phyloP scores from a whole-genome alignment of 2,888 invertebrate species.

The Dorcus parallelipipedus region DNA sequence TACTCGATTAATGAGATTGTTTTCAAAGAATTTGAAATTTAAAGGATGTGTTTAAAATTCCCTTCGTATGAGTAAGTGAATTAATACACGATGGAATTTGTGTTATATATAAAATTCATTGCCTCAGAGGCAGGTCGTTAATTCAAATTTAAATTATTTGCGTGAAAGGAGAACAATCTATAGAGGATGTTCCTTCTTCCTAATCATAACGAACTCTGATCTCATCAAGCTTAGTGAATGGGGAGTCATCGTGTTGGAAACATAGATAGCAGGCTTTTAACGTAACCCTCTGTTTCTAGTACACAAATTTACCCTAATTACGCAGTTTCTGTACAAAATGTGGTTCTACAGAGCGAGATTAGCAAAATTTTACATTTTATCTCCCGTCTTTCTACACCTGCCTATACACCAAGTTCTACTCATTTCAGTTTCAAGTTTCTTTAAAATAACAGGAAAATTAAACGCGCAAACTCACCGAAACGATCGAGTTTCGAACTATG shows the following conservation, averaged over 20 bases:
- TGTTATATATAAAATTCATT: background rate
- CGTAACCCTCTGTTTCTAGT: slow-evolving; percentile 24
- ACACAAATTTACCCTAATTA: slow-evolving; percentile 19
- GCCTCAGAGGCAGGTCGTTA: slow-evolving; percentile 3
- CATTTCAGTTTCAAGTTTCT: no score
- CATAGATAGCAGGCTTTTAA: slow-evolving; percentile 38
- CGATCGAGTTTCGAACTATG: no score
- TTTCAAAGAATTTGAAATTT: no score
- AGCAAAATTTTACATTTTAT: no score
- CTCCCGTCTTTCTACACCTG: no score
- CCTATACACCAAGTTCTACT: no score
- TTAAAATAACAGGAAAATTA: no score
- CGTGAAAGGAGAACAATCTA: slow-evolving; percentile 10
- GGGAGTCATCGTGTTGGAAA: slow-evolving; percentile 41
- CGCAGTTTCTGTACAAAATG: background rate
- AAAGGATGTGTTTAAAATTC: no score
- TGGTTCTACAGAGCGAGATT: background rate
- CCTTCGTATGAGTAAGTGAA: no score
- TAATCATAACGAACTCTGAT: slow-evolving; percentile 37
- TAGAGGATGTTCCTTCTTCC: slow-evolving; percentile 30
- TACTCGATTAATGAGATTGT: no score
- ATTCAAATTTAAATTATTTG: slow-evolving; percentile 11
- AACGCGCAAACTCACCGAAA: no score
- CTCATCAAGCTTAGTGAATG: slow-evolving; percentile 37
- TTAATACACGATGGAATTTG: no score